Evolutionary conservation across 2,113 vertebrate species (phyloP).

Genomic region (Caretta caretta): DNA sequence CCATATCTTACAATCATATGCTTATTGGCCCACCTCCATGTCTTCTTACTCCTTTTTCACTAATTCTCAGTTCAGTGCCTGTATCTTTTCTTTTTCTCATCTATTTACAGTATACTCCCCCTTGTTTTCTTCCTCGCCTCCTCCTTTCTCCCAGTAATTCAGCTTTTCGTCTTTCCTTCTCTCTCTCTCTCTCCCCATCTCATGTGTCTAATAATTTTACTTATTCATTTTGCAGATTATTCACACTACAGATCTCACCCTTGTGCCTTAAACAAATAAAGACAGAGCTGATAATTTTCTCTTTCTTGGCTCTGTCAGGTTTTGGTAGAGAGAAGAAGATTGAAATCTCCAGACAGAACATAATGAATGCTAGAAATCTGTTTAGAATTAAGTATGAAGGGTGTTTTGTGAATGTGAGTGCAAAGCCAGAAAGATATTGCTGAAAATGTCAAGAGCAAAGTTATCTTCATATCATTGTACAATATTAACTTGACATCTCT

Average conservation of each 20-base stretch:
- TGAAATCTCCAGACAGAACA: not conserved
- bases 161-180: not conserved
- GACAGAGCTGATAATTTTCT: not conserved
- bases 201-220: not conserved
- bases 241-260: not conserved
- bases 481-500: constrained; percentile 56
- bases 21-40: not conserved
- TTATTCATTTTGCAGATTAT: not conserved
- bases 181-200: not conserved
- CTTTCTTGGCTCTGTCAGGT: not conserved
- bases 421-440: constrained; percentile 40
- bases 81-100: not conserved
- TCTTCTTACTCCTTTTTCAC: not conserved
- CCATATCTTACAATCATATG: not conserved
- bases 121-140: not conserved
- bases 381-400: not conserved
- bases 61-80: not conserved
- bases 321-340: not conserved
- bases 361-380: constrained; percentile 31
- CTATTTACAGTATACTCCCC: not conserved
- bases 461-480: constrained; percentile 14
- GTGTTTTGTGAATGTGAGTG: not conserved
- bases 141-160: not conserved
- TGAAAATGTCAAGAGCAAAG: constrained; percentile 46
- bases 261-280: not conserved